A percentile compares a stretch with the other conserved stretches of the same genome.
These are phyloP conservation scores for Rhabdomys pumilio DNA, from an alignment of 2,797 vertebrate genomes.

Conservation along the genomic window DNA sequence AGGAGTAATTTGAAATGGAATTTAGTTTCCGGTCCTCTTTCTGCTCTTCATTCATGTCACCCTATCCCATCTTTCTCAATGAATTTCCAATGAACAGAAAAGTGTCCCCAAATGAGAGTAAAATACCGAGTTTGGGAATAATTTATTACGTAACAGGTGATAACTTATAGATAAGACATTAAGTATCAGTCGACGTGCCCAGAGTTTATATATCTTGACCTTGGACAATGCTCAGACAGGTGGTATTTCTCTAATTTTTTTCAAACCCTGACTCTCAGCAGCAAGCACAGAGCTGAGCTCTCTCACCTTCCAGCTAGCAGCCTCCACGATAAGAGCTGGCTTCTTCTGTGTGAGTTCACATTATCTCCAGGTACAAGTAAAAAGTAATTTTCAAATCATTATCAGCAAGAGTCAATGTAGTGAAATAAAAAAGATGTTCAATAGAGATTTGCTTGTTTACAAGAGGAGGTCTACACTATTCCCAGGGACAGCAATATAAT, in stretches of 20 bases:
- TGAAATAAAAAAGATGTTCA: constrained; percentile 28
- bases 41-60: neutral
- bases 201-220: neutral
- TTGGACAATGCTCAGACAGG: neutral
- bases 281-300: constrained; percentile 17
- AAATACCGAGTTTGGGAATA: neutral
- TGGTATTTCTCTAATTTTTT: neutral
- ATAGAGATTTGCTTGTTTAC: neutral
- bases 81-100: constrained; percentile 33
- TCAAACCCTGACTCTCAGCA: constrained; percentile 20
- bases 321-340: neutral
- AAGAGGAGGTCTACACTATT: neutral
- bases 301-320: neutral
- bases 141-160: constrained; percentile 22
- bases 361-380: constrained; percentile 3
- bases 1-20: neutral
- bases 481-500: neutral
- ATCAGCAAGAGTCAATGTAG: constrained; percentile 12
- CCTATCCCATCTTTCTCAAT: neutral
- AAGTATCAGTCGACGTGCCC: neutral
- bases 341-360: neutral
- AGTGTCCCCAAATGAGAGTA: constrained; percentile 7
- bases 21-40: constrained; percentile 48
- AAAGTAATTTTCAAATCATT: constrained; percentile 39
- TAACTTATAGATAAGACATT: neutral